These are phyloP conservation scores for Corythucha ciliata DNA, from an alignment of 2,888 invertebrate species.

Conservation along the genomic window DNA sequence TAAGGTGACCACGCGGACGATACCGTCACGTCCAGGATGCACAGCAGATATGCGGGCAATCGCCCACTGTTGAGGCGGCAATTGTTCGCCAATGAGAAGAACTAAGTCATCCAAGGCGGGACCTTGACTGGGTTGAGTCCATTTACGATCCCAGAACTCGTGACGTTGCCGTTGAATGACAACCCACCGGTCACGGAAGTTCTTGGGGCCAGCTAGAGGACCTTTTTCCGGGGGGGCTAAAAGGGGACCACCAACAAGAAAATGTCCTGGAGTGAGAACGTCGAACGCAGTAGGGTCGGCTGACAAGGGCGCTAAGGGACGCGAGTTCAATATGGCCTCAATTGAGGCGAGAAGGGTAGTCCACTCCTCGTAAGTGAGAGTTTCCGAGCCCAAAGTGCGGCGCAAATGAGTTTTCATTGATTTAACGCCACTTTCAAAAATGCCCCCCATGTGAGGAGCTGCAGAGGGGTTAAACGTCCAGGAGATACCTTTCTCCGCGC, in stretches of 20 bases:
- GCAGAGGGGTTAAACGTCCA: constrained; percentile 30
- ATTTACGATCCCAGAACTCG: constrained; percentile 35
- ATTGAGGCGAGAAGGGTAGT: constrained; percentile 34
- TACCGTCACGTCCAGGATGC: too few relatives aligned
- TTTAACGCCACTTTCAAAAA: constrained; percentile 38
- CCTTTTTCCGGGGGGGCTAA: constrained; percentile 32
- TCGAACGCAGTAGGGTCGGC: constrained; percentile 30
- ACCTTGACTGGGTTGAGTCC: too few relatives aligned
- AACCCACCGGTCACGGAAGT: constrained; percentile 36
- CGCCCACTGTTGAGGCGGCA: too few relatives aligned
- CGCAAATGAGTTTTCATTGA: constrained; percentile 36
- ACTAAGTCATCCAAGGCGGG: too few relatives aligned
- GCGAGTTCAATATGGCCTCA: constrained; percentile 36
- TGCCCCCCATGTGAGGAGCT: constrained; percentile 36
- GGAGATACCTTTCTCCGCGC: constrained; percentile 35
- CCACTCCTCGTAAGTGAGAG: constrained; percentile 37
- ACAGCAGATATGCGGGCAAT: too few relatives aligned
- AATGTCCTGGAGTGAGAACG: constrained; percentile 38
- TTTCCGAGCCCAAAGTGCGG: constrained; percentile 27
- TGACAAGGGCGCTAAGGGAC: constrained; percentile 36
- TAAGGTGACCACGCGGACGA: too few relatives aligned
- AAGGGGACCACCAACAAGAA: constrained; percentile 35
- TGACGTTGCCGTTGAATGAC: constrained; percentile 33
- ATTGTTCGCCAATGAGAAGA: too few relatives aligned
- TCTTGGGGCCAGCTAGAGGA: constrained; percentile 22